Conservation (phyloP, 2,888 invertebrate species). For the Neria commutata region DNA sequence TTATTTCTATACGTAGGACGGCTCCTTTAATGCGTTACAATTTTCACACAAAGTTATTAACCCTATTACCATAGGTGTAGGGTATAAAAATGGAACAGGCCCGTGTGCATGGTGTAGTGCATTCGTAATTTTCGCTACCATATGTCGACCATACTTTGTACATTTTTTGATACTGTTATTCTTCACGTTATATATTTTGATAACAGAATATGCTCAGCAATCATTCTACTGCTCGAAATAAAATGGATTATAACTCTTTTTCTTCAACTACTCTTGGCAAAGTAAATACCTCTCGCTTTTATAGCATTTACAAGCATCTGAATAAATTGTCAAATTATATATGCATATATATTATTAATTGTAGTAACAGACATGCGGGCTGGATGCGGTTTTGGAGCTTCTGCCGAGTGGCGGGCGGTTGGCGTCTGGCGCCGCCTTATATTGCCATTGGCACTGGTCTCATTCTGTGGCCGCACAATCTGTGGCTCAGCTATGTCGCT, state of each 20-base stretch:
- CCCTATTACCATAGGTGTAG: too few species aligned
- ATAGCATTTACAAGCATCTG: neutral
- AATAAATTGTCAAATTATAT: neutral
- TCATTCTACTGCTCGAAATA: conserved; percentile 69
- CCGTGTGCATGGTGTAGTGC: too few species aligned
- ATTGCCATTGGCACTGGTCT: conserved; percentile 53
- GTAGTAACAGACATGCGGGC: conserved; percentile 49
- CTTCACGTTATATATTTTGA: too few species aligned
- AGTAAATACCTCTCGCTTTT: conserved; percentile 42
- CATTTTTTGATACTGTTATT: too few species aligned
- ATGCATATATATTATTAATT: too few species aligned
- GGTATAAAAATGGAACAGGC: too few species aligned
- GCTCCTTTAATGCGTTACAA: too few species aligned
- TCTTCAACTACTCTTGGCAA: conserved; percentile 63
- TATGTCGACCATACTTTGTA: neutral
- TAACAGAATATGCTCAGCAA: conserved; percentile 66
- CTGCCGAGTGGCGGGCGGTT: conserved; percentile 48
- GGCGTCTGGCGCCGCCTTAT: conserved; percentile 57
- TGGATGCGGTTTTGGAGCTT: conserved; percentile 55
- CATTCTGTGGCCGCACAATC: conserved; percentile 60
- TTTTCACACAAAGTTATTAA: too few species aligned
- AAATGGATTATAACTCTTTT: conserved; percentile 71
- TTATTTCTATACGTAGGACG: too few species aligned
- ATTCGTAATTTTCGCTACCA: too few species aligned
- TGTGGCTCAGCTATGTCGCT: conserved; percentile 65